Evolutionary conservation across 2,888 invertebrate species (phyloP).

Genomic region (Lithodes maja): DNA sequence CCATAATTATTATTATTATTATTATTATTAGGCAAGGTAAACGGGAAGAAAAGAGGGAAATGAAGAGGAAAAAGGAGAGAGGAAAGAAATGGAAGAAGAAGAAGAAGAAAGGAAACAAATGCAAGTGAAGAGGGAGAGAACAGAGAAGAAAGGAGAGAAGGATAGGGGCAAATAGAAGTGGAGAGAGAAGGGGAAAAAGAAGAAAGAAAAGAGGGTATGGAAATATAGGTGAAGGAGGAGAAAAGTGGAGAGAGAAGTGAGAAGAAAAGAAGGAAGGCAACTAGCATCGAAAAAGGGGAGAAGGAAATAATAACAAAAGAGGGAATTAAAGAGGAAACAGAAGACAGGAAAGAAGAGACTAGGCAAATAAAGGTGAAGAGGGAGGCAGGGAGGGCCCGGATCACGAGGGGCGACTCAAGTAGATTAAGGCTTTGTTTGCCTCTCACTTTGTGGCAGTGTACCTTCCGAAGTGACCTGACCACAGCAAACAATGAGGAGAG

Average conservation of each 20-base stretch:
- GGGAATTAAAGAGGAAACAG: background rate
- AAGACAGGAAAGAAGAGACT: background rate
- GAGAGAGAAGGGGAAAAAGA: background rate
- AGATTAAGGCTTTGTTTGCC: conserved; percentile 39
- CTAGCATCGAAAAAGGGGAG: background rate
- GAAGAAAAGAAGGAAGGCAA: background rate
- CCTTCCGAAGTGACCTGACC: conserved; percentile 22
- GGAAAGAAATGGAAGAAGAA: background rate
- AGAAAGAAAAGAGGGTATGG: background rate
- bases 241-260: background rate
- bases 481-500: conserved; percentile 1
- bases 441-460: conserved; percentile 23
- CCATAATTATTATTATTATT: no score
- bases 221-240: background rate
- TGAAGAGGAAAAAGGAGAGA: background rate
- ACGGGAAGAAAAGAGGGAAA: no score
- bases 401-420: background rate
- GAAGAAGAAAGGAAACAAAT: background rate
- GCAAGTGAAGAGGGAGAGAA: background rate
- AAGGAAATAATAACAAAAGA: background rate
- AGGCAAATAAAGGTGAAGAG: conserved; percentile 10
- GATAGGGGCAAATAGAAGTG: background rate
- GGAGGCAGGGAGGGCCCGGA: background rate
- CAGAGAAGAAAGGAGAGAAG: background rate
- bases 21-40: no score